Conservation (phyloP, 2,888 invertebrate species). For the Drymonia ruficornis region DNA sequence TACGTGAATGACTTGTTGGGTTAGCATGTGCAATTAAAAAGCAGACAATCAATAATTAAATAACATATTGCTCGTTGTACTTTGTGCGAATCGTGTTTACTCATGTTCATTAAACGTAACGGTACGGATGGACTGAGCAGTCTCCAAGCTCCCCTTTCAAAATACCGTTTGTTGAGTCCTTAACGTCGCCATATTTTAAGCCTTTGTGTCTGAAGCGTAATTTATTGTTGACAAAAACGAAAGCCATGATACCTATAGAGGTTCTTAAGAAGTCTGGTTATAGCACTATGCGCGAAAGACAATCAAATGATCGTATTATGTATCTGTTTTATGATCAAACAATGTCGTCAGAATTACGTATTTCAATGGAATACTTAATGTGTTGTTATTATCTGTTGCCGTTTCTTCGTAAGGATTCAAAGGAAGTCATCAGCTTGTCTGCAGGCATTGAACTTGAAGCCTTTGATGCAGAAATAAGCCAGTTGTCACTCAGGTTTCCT, state of each 20-base stretch:
- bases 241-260: neutral
- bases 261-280: neutral
- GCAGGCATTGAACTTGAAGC: slow-evolving; percentile 53
- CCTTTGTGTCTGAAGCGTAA: neutral
- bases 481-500: slow-evolving; percentile 49
- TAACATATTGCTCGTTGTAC: no score
- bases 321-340: neutral
- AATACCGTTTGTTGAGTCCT: slow-evolving; percentile 6
- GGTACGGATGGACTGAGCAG: neutral
- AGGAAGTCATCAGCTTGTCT: slow-evolving; percentile 6
- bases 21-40: neutral
- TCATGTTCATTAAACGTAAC: neutral
- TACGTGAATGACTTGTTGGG: neutral
- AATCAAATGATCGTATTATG: neutral
- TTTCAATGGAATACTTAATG: neutral
- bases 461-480: slow-evolving; percentile 55
- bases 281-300: neutral
- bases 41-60: neutral
- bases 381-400: neutral
- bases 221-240: neutral
- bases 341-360: neutral
- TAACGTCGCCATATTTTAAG: neutral
- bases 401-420: neutral
- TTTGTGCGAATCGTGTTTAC: neutral
- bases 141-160: neutral